Base-by-base conservation (phyloP, 2,797 vertebrate species). In the Potorous gilbertii region DNA sequence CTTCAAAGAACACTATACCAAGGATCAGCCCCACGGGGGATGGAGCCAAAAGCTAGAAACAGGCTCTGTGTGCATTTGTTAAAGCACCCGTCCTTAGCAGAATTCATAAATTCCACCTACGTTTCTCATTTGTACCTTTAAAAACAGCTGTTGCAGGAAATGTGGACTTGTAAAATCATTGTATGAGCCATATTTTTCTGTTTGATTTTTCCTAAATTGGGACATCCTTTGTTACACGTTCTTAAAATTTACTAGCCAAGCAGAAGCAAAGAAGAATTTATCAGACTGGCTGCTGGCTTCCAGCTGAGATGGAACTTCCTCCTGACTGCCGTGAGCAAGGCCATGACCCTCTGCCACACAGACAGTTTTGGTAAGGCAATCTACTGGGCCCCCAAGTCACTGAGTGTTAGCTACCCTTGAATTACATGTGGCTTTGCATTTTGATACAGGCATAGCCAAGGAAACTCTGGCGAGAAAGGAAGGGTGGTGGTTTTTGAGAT, bases 281-380 rank as follows among this genome's bases (percentile, higher is more conserved):
- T 96, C 96, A 96, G 94, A 8, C 2, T 98, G 90, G 98, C 98
- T 0, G 95, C 98, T 2, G 95, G 97, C 96, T 99, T 98, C 96
- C 98, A 98, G 96, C 94, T 98, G 93, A 97, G 95, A 74, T 98
- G 98, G 98, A 99, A 98, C 90, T 98, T 98, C 90, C 97, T 98
- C 2, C 96, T 99, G 93, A 98, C 94, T 0, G 40, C 97, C 0
- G 93, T 98, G 93, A 98, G 98, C 98, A 98, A 98, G 97, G 97
- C 97, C 90, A 96, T 98, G 97, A 98, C 98, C 4, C 96, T 98
- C 95, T 97, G 93, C 94, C 96, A 96, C 3, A 95, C 97, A 90
- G 95, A 98, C 0, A 98, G 98, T 54, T 98, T 98, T 21, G 98
- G 98, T 98, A 95, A 98, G 98, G 91, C 90, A 94, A 52, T 24